Conservation (phyloP, 2,888 invertebrate genomes). For the Zygogramma bicolorata region DNA sequence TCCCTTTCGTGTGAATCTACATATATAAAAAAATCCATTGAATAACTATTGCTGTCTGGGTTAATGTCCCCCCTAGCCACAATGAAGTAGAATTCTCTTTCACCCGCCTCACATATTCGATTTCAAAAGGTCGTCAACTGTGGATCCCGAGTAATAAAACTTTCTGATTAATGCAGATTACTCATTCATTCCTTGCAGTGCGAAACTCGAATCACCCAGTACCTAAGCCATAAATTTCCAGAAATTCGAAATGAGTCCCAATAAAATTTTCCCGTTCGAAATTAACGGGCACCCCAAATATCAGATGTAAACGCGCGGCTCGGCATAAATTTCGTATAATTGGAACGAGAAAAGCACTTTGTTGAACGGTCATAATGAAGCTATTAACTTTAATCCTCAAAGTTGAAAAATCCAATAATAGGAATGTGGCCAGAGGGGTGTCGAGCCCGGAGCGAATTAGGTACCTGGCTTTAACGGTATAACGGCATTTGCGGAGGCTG, state of each 20-base stretch:
- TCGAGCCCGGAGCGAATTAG: constrained; percentile 4
- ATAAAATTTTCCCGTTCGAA: constrained; percentile 23
- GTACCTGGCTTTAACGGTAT: constrained; percentile 5
- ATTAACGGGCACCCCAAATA: constrained; percentile 24
- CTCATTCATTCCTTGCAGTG: background rate
- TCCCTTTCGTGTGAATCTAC: too few species aligned
- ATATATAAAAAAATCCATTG: too few species aligned
- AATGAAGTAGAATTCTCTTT: too few species aligned
- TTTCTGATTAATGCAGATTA: background rate
- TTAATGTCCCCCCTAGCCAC: too few species aligned
- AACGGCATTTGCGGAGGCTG: background rate
- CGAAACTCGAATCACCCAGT: background rate
- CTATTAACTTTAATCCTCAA: constrained; percentile 45
- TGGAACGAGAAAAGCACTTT: constrained; percentile 34
- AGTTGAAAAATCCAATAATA: constrained; percentile 36
- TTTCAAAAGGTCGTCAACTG: background rate
- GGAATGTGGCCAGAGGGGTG: constrained; percentile 7
- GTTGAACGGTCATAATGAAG: constrained; percentile 44
- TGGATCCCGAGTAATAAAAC: background rate
- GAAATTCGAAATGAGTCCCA: constrained; percentile 19
- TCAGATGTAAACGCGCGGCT: constrained; percentile 22
- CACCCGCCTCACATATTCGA: too few species aligned
- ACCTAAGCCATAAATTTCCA: background rate
- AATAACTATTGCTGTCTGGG: too few species aligned
- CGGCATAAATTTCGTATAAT: constrained; percentile 31